Evolutionary conservation across 2,888 invertebrate species (phyloP).

Genomic region (Ennomos erosarius): DNA sequence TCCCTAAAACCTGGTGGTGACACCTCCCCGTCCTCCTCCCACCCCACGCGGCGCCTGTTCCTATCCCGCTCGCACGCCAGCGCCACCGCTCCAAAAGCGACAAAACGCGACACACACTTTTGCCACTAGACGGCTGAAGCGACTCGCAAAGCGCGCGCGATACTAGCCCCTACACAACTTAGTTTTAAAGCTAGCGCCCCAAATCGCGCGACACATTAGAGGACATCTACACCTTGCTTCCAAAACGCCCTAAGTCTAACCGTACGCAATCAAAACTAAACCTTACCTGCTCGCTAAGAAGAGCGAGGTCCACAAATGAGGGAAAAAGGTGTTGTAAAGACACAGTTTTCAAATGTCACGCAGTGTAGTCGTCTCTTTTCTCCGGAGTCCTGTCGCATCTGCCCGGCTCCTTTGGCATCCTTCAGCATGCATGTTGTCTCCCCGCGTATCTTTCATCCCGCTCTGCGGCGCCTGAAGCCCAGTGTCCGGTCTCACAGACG

Average conservation of each 20-base stretch:
- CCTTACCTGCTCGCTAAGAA: constrained; percentile 35
- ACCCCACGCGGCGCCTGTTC: constrained; percentile 55
- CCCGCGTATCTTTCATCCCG: constrained; percentile 82
- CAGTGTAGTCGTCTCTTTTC: constrained; percentile 84
- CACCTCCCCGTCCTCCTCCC: constrained; percentile 79
- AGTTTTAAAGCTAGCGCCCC: constrained; percentile 71
- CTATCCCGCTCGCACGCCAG: constrained; percentile 73
- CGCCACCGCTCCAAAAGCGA: constrained; percentile 68
- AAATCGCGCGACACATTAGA: constrained; percentile 82
- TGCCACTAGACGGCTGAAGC: constrained; percentile 65
- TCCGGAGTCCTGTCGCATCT: constrained; percentile 83
- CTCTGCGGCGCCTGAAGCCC: constrained; percentile 76
- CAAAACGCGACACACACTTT: constrained; percentile 76
- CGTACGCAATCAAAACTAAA: constrained; percentile 38
- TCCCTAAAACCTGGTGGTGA: constrained; percentile 80
- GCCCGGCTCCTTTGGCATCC: constrained; percentile 82
- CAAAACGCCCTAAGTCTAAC: constrained; percentile 55
- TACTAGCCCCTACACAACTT: constrained; percentile 63
- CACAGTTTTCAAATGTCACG: constrained; percentile 85
- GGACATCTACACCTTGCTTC: constrained; percentile 61
- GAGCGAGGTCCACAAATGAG: constrained; percentile 38
- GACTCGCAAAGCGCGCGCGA: constrained; percentile 59
- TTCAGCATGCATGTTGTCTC: constrained; percentile 76
- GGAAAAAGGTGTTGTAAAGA: constrained; percentile 75
- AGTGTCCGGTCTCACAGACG: constrained; percentile 80